phyloP scores from a whole-genome alignment of 2,113 vertebrate genomes.

The Cyanoramphus novaezelandiae region DNA sequence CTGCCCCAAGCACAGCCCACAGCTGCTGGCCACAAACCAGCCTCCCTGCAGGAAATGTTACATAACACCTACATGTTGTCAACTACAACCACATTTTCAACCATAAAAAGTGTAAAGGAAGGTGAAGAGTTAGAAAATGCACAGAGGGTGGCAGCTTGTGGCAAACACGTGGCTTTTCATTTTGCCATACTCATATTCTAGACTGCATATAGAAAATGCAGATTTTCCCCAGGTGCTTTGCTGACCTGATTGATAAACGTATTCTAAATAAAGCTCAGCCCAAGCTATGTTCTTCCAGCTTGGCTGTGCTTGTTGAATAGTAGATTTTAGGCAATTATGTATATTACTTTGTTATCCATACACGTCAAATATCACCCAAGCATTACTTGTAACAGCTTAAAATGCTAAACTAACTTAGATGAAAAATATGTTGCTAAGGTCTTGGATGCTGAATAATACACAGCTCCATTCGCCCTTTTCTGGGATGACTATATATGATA shows the following conservation, averaged over 20 bases:
- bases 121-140: not conserved
- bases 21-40: not conserved
- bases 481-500: not conserved
- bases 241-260: not conserved
- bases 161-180: not conserved
- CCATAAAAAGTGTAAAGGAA: not conserved
- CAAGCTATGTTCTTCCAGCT: not conserved
- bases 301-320: not conserved
- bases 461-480: not conserved
- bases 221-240: not conserved
- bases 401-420: not conserved
- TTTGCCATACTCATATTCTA: fast-evolving
- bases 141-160: fast-evolving
- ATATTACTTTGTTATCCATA: not conserved
- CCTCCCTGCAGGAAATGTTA: not conserved
- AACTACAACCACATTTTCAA: fast-evolving
- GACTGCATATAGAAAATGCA: fast-evolving
- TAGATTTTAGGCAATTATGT: not conserved
- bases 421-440: not conserved
- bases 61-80: fast-evolving
- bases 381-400: not conserved
- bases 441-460: not conserved
- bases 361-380: not conserved
- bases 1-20: not conserved
- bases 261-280: not conserved